Evolutionary conservation across 2,797 vertebrate species (phyloP).

Genomic region (Botia kubotai): DNA sequence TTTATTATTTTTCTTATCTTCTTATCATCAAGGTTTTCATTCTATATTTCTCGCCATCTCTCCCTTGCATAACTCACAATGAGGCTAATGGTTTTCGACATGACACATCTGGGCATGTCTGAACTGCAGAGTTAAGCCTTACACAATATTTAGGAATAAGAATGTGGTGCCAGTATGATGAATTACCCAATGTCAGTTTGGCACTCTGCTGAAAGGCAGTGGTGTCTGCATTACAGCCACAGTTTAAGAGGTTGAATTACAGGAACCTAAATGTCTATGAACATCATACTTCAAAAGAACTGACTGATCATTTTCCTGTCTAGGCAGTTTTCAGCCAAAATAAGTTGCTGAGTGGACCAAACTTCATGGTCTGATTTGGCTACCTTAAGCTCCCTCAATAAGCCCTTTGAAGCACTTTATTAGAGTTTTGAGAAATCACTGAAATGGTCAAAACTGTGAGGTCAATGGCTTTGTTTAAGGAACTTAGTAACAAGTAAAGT

Average conservation of each 20-base stretch:
- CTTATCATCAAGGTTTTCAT: background rate
- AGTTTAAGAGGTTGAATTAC: background rate
- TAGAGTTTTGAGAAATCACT: no score
- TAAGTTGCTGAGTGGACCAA: no score
- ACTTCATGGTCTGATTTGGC: no score
- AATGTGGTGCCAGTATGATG: conserved; percentile 3
- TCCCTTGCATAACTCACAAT: conserved; percentile 23
- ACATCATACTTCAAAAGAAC: background rate
- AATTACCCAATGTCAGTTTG: conserved; percentile 34
- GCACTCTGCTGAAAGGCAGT: background rate
- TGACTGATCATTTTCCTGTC: background rate
- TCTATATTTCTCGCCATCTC: background rate
- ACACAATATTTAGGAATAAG: conserved; percentile 45
- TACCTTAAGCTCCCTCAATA: no score
- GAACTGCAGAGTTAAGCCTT: conserved; percentile 37
- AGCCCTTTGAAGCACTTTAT: no score
- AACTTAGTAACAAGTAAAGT: background rate
- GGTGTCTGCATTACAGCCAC: background rate
- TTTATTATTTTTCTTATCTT: background rate
- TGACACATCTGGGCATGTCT: conserved; percentile 52
- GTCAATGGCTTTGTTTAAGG: background rate
- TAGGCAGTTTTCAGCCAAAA: background rate
- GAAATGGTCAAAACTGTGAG: no score
- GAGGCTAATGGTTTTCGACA: conserved; percentile 63
- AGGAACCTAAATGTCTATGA: background rate